phyloP scores from a whole-genome alignment of 2,113 vertebrate genomes.

The Pseudois nayaur region DNA sequence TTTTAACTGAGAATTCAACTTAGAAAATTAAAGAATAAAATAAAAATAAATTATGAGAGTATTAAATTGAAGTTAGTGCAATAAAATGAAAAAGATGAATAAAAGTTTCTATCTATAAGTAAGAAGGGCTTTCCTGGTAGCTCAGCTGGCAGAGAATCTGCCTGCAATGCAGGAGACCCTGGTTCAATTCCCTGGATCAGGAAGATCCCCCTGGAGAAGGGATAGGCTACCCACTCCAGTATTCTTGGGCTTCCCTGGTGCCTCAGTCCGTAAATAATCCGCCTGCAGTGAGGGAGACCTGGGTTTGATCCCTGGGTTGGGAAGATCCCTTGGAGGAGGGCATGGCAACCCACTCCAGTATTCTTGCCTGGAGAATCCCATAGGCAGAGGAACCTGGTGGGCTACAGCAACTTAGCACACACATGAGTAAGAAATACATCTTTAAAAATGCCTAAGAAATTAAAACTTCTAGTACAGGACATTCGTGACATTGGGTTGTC shows the following conservation, averaged over 20 bases:
- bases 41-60: neutral
- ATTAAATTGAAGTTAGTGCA: neutral
- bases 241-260: neutral
- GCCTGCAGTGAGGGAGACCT: neutral
- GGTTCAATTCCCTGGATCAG: neutral
- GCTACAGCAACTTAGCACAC: neutral
- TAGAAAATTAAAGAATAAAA: neutral
- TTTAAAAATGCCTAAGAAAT: neutral
- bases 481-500: neutral
- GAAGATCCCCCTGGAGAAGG: neutral
- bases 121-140: neutral
- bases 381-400: neutral
- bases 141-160: neutral
- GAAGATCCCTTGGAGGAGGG: neutral
- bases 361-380: neutral
- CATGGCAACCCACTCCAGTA: neutral
- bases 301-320: neutral
- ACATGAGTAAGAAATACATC: neutral
- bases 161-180: neutral
- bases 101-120: neutral
- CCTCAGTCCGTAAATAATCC: accelerated
- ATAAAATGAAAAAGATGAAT: neutral
- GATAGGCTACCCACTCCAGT: neutral
- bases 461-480: neutral
- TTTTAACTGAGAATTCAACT: neutral